Percentiles rank a stretch among this genome's conserved stretches.
These are phyloP conservation scores for Alca torda DNA, from an alignment of 2,797 vertebrate species.

Conservation along the genomic window DNA sequence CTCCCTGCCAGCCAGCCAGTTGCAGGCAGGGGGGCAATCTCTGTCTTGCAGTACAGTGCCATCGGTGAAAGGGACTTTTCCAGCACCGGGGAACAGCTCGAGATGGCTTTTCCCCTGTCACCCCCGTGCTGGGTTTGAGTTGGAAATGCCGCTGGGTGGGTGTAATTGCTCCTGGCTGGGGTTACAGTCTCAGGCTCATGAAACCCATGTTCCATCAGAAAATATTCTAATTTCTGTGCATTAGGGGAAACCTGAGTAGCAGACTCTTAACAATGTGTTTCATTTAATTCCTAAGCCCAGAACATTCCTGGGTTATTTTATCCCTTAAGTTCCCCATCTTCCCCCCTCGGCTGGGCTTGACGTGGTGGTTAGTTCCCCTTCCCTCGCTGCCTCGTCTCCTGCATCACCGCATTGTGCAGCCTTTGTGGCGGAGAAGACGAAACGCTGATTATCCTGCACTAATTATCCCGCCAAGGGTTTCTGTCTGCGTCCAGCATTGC, in stretches of 20 bases:
- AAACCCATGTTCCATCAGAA: slow-evolving; percentile 3
- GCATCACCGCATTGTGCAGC: fast-evolving
- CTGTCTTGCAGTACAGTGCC: neutral
- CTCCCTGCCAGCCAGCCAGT: neutral
- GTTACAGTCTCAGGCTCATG: neutral
- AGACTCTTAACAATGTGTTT: neutral
- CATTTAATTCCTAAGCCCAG: neutral
- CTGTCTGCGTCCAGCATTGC: neutral
- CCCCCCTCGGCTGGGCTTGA: fast-evolving
- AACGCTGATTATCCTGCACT: neutral
- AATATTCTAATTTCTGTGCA: slow-evolving; percentile 30
- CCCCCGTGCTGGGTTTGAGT: neutral
- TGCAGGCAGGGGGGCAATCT: neutral
- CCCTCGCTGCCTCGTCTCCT: neutral
- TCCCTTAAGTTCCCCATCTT: neutral
- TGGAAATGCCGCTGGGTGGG: neutral
- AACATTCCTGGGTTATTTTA: slow-evolving; percentile 12
- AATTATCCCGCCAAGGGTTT: neutral
- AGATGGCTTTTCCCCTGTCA: neutral
- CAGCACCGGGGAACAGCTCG: neutral
- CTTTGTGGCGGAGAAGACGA: neutral
- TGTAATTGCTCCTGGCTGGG: slow-evolving; percentile 26
- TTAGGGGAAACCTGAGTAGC: slow-evolving; percentile 51
- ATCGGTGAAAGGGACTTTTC: neutral
- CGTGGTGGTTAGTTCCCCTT: neutral